phyloP scores from a whole-genome alignment of 1,140 invertebrate species.

The Halyomorpha halys region DNA sequence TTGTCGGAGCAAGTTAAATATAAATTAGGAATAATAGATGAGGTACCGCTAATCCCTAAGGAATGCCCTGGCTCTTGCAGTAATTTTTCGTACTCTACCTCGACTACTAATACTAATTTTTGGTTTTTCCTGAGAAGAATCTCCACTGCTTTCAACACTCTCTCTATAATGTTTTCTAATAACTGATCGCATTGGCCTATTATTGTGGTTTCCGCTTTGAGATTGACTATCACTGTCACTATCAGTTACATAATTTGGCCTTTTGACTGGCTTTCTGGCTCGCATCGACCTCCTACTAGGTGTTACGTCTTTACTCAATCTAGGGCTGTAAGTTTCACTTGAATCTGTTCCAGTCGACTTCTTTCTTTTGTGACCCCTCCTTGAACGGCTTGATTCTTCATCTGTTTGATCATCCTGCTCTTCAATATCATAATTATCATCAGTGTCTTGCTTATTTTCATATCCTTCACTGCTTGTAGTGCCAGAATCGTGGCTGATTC shows the following conservation, averaged over 20 bases:
- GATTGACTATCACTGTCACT: conserved; percentile 24
- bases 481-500: too few relatives aligned
- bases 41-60: conserved; percentile 44
- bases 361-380: background rate
- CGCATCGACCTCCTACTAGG: conserved; percentile 10
- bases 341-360: background rate
- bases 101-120: conserved; percentile 55
- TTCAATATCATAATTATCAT: background rate
- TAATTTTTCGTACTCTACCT: conserved; percentile 70
- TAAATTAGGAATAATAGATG: too few relatives aligned
- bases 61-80: conserved; percentile 60
- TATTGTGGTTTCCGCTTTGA: conserved; percentile 21
- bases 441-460: background rate
- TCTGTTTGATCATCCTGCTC: background rate
- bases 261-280: conserved; percentile 6
- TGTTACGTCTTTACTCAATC: background rate
- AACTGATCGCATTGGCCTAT: conserved; percentile 23
- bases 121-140: conserved; percentile 22
- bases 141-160: conserved; percentile 23
- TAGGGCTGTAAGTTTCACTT: background rate
- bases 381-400: background rate
- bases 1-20: too few relatives aligned
- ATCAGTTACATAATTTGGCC: conserved; percentile 19
- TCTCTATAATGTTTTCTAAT: conserved; percentile 30
- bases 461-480: background rate